A percentile compares a stretch with the other conserved stretches of the same genome.
These are phyloP conservation scores for Sterrhoptilus dennistouni DNA, from an alignment of 2,113 vertebrate species.

Conservation along the genomic window DNA sequence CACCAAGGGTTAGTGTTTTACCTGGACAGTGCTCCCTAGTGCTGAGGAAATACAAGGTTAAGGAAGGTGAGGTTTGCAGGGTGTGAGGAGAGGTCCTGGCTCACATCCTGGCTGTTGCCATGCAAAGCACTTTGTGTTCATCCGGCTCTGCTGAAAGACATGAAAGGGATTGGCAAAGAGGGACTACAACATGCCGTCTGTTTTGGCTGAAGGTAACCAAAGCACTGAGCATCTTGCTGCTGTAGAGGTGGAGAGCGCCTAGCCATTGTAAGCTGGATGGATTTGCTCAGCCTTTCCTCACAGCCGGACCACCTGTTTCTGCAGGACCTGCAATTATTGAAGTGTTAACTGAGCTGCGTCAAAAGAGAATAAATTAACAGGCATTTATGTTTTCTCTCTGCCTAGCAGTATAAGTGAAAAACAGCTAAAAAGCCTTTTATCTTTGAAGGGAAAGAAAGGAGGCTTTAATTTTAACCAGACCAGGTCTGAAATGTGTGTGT, in stretches of 20 bases:
- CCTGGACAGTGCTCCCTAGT: not conserved
- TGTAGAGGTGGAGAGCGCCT: not conserved
- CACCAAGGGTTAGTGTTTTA: not conserved
- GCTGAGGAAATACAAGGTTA: not conserved
- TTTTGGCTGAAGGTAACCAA: not conserved
- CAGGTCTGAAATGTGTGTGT: rapidly evolving
- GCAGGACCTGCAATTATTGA: not conserved
- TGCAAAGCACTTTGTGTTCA: not conserved
- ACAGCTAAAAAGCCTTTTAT: not conserved
- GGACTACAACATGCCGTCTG: not conserved
- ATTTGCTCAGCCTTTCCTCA: not conserved
- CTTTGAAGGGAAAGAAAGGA: not conserved
- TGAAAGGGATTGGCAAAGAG: not conserved
- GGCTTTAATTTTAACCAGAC: not conserved
- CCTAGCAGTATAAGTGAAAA: not conserved
- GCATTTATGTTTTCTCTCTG: not conserved
- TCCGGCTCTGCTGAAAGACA: not conserved
- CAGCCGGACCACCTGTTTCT: not conserved
- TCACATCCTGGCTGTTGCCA: not conserved
- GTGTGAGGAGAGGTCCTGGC: not conserved
- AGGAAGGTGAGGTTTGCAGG: not conserved
- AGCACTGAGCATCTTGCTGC: not conserved
- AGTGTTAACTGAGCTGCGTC: not conserved
- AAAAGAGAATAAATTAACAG: not conserved
- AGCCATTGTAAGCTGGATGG: not conserved